Conservation (phyloP, 1,140 invertebrate genomes). For the Yoshiicerus persimilis region DNA sequence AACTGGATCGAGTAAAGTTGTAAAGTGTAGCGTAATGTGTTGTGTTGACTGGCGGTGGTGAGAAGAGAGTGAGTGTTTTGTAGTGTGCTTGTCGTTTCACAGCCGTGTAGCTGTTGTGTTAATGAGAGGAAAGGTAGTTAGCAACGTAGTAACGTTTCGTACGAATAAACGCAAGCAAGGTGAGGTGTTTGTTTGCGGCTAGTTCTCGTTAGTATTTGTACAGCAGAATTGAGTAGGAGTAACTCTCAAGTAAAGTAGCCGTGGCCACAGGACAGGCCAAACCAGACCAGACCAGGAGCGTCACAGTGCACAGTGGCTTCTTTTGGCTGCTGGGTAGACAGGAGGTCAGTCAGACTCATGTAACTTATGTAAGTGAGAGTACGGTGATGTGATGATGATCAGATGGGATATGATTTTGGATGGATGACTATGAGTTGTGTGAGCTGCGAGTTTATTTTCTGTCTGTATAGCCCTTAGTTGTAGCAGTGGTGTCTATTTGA, state of each 20-base stretch:
- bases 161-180: background rate
- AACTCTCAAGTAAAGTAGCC: conserved; percentile 5
- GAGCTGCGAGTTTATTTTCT: no score
- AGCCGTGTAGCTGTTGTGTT: conserved; percentile 8
- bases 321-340: background rate
- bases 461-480: no score
- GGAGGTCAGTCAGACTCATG: background rate
- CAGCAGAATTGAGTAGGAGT: conserved; percentile 6
- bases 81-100: conserved; percentile 21
- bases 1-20: background rate
- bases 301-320: background rate
- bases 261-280: conserved; percentile 4
- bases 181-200: conserved; percentile 11
- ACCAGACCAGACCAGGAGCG: background rate
- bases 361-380: background rate
- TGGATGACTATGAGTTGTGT: background rate
- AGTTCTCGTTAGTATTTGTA: background rate
- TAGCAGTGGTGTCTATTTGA: background rate
- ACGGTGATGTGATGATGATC: background rate
- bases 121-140: conserved; percentile 22
- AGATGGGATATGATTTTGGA: background rate
- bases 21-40: conserved; percentile 15
- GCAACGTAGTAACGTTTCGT: background rate
- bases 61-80: conserved; percentile 15
- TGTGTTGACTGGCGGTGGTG: conserved; percentile 17